A percentile compares a stretch with the other conserved stretches of the same genome.
These are phyloP conservation scores for Ctenopoma multispine DNA, from an alignment of 2,797 vertebrate species.

Conservation along the genomic window DNA sequence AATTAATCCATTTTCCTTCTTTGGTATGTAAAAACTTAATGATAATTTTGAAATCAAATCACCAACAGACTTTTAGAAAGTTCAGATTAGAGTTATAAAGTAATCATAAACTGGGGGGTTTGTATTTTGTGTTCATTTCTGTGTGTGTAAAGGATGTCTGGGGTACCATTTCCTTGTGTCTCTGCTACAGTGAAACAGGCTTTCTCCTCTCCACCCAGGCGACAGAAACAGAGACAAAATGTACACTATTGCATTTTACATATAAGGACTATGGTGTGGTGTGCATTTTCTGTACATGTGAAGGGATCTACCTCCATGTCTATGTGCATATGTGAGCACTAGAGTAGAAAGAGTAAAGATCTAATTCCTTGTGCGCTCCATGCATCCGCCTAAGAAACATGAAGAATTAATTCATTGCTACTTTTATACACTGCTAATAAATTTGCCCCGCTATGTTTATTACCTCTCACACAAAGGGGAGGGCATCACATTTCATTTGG, in stretches of 20 bases:
- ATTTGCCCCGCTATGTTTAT: constrained; percentile 81
- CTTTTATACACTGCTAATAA: constrained; percentile 83
- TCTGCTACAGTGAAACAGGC: background rate
- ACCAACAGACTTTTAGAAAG: no score
- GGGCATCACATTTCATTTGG: constrained; percentile 78
- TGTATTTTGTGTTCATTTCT: background rate
- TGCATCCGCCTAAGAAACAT: constrained; percentile 66
- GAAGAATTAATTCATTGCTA: constrained; percentile 80
- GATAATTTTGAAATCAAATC: no score
- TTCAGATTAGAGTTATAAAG: no score
- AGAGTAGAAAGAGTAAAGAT: constrained; percentile 28
- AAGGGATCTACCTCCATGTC: constrained; percentile 2
- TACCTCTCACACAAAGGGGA: constrained; percentile 79
- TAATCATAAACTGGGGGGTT: no score
- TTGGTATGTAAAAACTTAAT: no score
- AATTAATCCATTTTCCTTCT: no score
- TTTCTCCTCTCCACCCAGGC: background rate
- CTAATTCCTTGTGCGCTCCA: constrained; percentile 70
- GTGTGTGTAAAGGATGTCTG: background rate
- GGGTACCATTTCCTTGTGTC: background rate
- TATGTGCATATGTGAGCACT: background rate
- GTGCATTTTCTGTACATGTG: background rate
- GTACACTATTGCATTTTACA: background rate
- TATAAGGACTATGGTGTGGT: background rate
- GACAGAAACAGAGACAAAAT: constrained; percentile 3